Conservation (phyloP, 2,888 invertebrate species). For the Amorpha juglandis region DNA sequence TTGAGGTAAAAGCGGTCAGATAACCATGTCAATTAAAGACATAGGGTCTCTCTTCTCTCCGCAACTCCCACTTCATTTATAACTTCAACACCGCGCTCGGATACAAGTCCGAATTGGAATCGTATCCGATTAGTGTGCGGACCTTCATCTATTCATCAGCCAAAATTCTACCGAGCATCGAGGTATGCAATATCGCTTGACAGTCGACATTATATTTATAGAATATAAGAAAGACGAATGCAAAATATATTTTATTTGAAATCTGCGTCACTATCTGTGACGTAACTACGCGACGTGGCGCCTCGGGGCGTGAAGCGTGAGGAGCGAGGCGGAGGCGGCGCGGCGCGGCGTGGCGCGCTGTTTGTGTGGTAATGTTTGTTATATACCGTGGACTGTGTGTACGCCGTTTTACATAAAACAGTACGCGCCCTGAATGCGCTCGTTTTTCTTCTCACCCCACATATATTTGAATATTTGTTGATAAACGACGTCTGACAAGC, state of each 20-base stretch:
- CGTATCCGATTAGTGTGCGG: no score
- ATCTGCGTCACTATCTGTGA: neutral
- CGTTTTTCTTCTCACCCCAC: slow-evolving; percentile 45
- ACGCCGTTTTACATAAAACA: slow-evolving; percentile 34
- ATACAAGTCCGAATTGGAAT: no score
- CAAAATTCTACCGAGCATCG: no score
- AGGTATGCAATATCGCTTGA: no score
- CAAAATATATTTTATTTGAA: neutral
- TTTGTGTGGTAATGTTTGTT: slow-evolving; percentile 41
- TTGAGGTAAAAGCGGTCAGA: no score
- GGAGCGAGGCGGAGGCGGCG: slow-evolving; percentile 27
- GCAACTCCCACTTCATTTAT: no score
- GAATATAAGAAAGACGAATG: no score
- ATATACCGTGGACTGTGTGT: slow-evolving; percentile 31
- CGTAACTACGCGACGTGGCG: slow-evolving; percentile 20
- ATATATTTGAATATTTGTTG: slow-evolving; percentile 47
- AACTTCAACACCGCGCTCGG: no score
- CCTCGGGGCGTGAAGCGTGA: slow-evolving; percentile 23
- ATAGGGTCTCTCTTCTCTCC: no score
- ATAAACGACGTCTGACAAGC: slow-evolving; percentile 35
- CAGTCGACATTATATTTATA: no score
- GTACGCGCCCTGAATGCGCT: slow-evolving; percentile 39
- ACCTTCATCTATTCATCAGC: no score
- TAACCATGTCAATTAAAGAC: no score
- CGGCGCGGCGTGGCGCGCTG: slow-evolving; percentile 29